A percentile compares a stretch with the other conserved stretches of the same genome.
Evolutionary conservation across 2,113 vertebrate genomes (phyloP).

Genomic region (Scytalopus superciliaris): DNA sequence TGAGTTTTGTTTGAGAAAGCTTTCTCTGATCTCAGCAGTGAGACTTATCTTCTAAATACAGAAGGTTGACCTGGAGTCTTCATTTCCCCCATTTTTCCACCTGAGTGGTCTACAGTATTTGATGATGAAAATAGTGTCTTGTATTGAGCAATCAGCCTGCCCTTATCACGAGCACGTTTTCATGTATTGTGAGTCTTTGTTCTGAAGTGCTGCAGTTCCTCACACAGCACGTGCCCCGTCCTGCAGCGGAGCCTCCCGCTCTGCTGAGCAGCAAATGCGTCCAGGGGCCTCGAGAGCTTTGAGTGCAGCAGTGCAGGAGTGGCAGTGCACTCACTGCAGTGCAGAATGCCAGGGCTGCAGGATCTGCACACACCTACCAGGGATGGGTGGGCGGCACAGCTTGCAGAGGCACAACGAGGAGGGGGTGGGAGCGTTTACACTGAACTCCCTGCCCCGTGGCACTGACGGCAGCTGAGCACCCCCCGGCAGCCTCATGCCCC

Average conservation of each 20-base stretch:
- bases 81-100: background rate
- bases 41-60: background rate
- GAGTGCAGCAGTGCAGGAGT: background rate
- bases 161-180: background rate
- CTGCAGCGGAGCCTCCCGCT: background rate
- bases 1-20: background rate
- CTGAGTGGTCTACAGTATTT: background rate
- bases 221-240: rapidly evolving
- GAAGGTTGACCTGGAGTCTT: background rate
- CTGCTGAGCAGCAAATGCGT: background rate
- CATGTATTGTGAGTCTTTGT: rapidly evolving
- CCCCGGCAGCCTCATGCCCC: background rate
- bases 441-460: background rate
- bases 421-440: rapidly evolving
- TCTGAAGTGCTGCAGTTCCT: background rate
- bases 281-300: rapidly evolving
- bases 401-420: rapidly evolving
- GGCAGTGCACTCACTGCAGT: rapidly evolving
- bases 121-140: background rate
- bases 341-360: rapidly evolving
- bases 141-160: background rate
- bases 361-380: rapidly evolving
- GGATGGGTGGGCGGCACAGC: rapidly evolving
- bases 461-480: background rate
- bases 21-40: background rate